Percentiles rank a stretch among this genome's conserved stretches.
Conservation (phyloP, 92 coral and sea anemone genomes). For the Parazoanthus atlanticus region DNA sequence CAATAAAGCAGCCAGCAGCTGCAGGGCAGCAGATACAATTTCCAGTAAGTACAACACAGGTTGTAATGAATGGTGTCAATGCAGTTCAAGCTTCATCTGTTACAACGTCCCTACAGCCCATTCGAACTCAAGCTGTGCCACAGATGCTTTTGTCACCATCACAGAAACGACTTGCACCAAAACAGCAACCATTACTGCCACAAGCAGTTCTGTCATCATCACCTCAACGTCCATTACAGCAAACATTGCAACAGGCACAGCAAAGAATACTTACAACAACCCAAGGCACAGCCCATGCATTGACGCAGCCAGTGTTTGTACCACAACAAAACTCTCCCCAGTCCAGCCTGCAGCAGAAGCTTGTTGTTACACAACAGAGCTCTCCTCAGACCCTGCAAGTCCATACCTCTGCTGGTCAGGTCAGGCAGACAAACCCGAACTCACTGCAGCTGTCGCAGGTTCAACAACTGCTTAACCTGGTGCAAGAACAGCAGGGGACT, state of each 20-base stretch:
- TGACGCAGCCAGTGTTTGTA: conserved; percentile 29
- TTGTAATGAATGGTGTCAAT: conserved; percentile 36
- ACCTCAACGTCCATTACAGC: conserved; percentile 44
- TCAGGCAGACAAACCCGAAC: conserved; percentile 42
- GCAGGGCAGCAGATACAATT: conserved; percentile 38
- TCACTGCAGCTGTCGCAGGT: conserved; percentile 53
- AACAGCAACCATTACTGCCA: conserved; percentile 73
- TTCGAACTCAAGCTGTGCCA: conserved; percentile 29
- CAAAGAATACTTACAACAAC: conserved; percentile 27
- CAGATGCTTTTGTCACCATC: conserved; percentile 35
- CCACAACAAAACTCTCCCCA: conserved; percentile 27
- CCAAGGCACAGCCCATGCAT: conserved; percentile 7
- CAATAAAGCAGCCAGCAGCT: conserved; percentile 42
- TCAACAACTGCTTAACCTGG: conserved; percentile 60
- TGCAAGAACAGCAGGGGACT: conserved; percentile 36
- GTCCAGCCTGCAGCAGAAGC: conserved; percentile 20
- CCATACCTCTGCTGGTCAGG: conserved; percentile 54
- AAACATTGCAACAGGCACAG: conserved; percentile 33
- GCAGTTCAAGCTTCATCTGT: conserved; percentile 27
- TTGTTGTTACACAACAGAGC: conserved; percentile 55
- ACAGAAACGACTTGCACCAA: conserved; percentile 81
- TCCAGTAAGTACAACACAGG: conserved; percentile 44
- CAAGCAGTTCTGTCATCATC: conserved; percentile 63
- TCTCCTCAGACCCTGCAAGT: conserved; percentile 49
- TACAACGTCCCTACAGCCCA: not conserved